Conservation (phyloP, 1,140 invertebrate species). For the Neodiprion virginianus region DNA sequence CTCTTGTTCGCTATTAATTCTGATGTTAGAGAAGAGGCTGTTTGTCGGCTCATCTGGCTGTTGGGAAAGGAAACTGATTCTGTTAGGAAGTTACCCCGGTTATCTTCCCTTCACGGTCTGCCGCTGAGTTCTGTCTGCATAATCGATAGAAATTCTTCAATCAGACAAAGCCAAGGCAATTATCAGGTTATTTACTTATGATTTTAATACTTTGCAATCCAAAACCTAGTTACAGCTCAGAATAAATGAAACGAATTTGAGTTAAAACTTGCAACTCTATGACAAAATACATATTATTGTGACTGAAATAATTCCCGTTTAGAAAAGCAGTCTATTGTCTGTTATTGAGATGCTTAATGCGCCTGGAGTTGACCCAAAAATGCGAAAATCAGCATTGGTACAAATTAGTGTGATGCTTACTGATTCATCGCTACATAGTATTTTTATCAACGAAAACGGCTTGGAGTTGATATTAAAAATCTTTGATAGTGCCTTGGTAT, state of each 20-base stretch:
- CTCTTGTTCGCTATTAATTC: conserved; percentile 57
- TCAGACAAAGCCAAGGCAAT: conserved; percentile 44
- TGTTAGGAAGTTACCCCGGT: conserved; percentile 52
- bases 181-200: conserved; percentile 44
- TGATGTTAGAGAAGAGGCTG: conserved; percentile 59
- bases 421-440: conserved; percentile 61
- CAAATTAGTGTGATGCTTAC: conserved; percentile 68
- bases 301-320: conserved; percentile 22
- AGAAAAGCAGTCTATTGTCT: conserved; percentile 46
- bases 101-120: conserved; percentile 58
- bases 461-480: conserved; percentile 48
- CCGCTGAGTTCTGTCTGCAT: conserved; percentile 55
- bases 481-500: conserved; percentile 51
- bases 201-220: neutral
- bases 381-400: conserved; percentile 65
- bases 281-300: neutral
- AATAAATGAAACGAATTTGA: conserved; percentile 19
- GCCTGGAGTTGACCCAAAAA: conserved; percentile 61
- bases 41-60: conserved; percentile 62
- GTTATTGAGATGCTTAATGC: conserved; percentile 51
- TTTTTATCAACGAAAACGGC: conserved; percentile 63
- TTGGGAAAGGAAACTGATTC: conserved; percentile 56
- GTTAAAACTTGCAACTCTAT: conserved; percentile 10
- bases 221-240: neutral
- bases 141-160: conserved; percentile 39